Evolutionary conservation across 2,888 invertebrate genomes (phyloP), one percentile per base, ranked within the genome.

Genomic region (Meiosimyza decipiens): DNA sequence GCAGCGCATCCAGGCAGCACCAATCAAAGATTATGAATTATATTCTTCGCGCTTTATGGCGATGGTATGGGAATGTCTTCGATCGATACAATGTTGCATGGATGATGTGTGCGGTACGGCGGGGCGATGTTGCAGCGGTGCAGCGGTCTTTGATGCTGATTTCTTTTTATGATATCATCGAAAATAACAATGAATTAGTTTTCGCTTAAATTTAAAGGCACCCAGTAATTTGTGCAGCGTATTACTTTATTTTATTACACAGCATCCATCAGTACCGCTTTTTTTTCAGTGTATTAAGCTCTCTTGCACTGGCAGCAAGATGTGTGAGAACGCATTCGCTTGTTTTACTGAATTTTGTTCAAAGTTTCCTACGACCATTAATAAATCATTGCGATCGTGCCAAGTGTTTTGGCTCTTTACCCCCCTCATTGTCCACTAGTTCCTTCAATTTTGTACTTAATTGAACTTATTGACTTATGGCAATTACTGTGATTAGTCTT

Each of bases 1-100:
- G 63, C 64, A 47, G 57, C 33, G 49, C 63, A 52, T 55, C 60
- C 54, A 54, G 60, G 55, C 55, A 47, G 59, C 65, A 70, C 65
- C 73, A 73, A 69, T 65, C 69, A 65, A 66, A 69, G 63, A 72
- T 68, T 68, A 71, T 64, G 70, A 63, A 51, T 70, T 70, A 62
- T 47, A n/a, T 62, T 54, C 54, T 18, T 63, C 54, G 54, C 62
- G 22, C 62, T 63, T 22, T 49, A 64, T 18, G 28, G 62, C 62
- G 62, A 52, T 70, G 70, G 40, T n/a, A 13, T 28, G 22, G 60
- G 54, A 33, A 16, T 55, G 59, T 5, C 16, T 67, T 67, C 47
- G 40, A 22, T 9, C 40, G 40, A 40, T 40, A 6, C 40, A 40
- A 40, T 40, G 40, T 28, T 28, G 28, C 3, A 28, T 28, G 28